These are phyloP conservation scores for Pemphigus obesinymphae DNA, from an alignment of 1,140 invertebrate genomes.

Conservation along the genomic window DNA sequence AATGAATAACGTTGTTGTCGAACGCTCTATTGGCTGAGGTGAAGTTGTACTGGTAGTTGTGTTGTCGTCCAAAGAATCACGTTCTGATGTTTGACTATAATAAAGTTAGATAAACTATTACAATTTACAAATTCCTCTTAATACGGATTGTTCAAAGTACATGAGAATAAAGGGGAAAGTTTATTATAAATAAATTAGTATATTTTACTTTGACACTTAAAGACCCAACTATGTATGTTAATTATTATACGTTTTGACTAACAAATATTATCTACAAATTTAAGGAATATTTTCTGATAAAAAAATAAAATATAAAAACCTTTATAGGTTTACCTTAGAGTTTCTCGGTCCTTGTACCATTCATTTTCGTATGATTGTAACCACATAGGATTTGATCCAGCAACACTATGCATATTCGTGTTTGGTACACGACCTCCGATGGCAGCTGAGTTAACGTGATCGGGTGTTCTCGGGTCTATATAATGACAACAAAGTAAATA, in stretches of 20 bases:
- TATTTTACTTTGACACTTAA: too few species aligned
- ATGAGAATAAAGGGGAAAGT: too few species aligned
- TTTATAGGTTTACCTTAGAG: slow-evolving; percentile 61
- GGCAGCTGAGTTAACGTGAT: not conserved
- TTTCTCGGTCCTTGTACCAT: slow-evolving; percentile 85
- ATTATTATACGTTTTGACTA: not conserved
- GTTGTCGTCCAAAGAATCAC: slow-evolving; percentile 84
- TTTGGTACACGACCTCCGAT: slow-evolving; percentile 71
- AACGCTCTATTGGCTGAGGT: slow-evolving; percentile 11
- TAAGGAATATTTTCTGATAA: not conserved
- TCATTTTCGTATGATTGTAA: slow-evolving; percentile 90
- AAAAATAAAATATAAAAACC: not conserved
- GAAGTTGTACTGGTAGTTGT: slow-evolving; percentile 55
- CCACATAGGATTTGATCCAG: slow-evolving; percentile 94
- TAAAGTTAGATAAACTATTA: not conserved
- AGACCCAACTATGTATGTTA: not conserved
- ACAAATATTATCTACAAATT: not conserved
- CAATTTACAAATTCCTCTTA: too few species aligned
- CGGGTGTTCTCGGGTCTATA: not conserved
- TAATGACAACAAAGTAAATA: not conserved
- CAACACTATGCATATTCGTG: slow-evolving; percentile 88
- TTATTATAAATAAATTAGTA: too few species aligned
- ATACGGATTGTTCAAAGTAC: too few species aligned
- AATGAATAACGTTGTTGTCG: slow-evolving; percentile 17
- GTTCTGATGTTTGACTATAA: slow-evolving; percentile 65